phyloP scores from a whole-genome alignment of 2,797 vertebrate species.

The Bovichtus diacanthus region DNA sequence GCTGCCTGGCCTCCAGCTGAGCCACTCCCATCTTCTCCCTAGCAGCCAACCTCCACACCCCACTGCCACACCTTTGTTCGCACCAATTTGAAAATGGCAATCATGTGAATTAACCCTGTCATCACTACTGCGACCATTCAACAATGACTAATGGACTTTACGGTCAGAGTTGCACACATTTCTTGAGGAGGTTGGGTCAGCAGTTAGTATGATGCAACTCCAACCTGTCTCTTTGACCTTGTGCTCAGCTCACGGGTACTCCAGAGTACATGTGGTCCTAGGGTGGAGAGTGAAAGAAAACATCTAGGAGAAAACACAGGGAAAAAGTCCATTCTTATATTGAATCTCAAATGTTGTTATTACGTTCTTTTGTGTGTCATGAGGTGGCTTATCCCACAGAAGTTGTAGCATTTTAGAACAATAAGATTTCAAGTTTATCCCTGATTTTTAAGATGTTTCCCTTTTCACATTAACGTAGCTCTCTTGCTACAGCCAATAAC shows the following conservation, averaged over 20 bases:
- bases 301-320: neutral
- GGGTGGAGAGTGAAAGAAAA: slow-evolving; percentile 1
- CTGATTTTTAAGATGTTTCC: neutral
- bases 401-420: neutral
- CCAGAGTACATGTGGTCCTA: neutral
- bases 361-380: neutral
- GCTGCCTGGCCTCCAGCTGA: too few species aligned
- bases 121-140: slow-evolving; percentile 40
- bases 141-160: slow-evolving; percentile 54
- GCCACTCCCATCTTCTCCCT: too few species aligned
- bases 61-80: slow-evolving; percentile 64
- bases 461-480: neutral
- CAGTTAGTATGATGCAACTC: slow-evolving; percentile 32
- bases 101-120: slow-evolving; percentile 61
- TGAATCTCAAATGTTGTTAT: neutral
- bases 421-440: neutral
- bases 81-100: slow-evolving; percentile 59
- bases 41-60: too few species aligned
- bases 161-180: slow-evolving; percentile 38
- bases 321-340: neutral
- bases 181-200: slow-evolving; percentile 22
- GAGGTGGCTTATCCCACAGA: neutral
- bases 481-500: neutral
- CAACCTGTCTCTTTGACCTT: slow-evolving; percentile 54
- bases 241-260: slow-evolving; percentile 25